Evolutionary conservation across 92 coral and sea anemone genomes (phyloP), one percentile per base, ranked within the genome.

Genomic region (Diadumene lineata): DNA sequence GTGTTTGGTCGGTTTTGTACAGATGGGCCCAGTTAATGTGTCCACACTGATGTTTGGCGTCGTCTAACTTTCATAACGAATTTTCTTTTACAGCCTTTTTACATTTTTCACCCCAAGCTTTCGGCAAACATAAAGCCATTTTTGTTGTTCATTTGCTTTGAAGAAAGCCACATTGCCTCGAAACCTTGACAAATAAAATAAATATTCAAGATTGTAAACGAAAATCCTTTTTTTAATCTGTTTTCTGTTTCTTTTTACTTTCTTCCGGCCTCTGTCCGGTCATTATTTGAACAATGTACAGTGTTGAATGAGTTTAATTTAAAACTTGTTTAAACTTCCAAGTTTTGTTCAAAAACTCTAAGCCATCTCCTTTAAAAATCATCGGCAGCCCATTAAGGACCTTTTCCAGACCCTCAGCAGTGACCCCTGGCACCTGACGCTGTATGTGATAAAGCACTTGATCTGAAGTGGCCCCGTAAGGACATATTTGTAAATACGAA

Each of bases 401-500:
- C 38, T 74, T 88, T 71, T 79, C 89, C 43, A 82, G 78, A 0
- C 79, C 74, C 22, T 85, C 90, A 8, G 66, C 76, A 64, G 71
- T 62, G 15, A 74, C 85, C 11, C 86, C 88, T 1, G 85, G 82
- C 44, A 89, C 78, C 70, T 91, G 93, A 2, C 93, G 72, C 66
- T 80, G 86, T 33, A 91, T 46, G 43, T 81, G 87, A 8, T 72
- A 72, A 62, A 75, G 71, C 68, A 91, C 79, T 77, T 91, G 90
- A 11, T 60, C 79, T 62, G 78, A 64, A 8, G 97, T 87, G 62
- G 97, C 93, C 43, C 97, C 97, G 7, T 75, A 51, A 7, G 86
- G 97, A 64, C 97, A 87, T 31, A 86, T 68, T 43, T 84, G 86
- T n/a, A 91, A 74, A 81, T 81, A 91, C 11, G 97, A 91, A 72